phyloP scores from a whole-genome alignment of 92 coral and sea anemone species.

The Siderastrea siderea region DNA sequence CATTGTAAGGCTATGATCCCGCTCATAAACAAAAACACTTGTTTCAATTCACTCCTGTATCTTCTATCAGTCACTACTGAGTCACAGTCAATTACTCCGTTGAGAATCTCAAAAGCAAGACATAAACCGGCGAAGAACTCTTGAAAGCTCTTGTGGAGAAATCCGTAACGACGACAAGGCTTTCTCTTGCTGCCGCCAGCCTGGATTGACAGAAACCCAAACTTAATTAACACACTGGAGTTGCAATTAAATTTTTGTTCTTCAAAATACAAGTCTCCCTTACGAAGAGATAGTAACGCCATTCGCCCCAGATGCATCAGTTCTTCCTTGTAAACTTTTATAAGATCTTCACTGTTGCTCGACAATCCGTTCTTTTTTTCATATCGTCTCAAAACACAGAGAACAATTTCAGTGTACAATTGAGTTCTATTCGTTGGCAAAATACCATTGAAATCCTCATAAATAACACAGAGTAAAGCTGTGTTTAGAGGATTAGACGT shows the following conservation, averaged over 20 bases:
- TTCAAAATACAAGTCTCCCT: constrained; percentile 9
- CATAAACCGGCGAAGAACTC: constrained; percentile 56
- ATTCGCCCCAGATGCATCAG: constrained; percentile 20
- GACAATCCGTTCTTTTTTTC: background rate
- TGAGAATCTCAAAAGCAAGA: constrained; percentile 2
- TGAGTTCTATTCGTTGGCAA: constrained; percentile 34
- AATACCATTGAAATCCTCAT: constrained; percentile 33
- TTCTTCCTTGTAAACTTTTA: background rate
- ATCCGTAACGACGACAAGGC: constrained; percentile 25
- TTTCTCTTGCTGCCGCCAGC: constrained; percentile 17
- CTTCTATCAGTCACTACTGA: background rate
- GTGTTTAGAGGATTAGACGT: constrained; percentile 52
- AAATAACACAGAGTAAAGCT: constrained; percentile 35
- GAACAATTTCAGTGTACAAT: constrained; percentile 30
- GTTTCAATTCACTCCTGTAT: background rate
- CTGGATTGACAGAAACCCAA: constrained; percentile 37
- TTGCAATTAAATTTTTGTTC: constrained; percentile 7
- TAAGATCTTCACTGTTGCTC: background rate
- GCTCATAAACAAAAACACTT: constrained; percentile 8
- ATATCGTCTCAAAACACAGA: constrained; percentile 42
- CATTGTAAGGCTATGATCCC: background rate
- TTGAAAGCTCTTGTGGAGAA: constrained; percentile 58
- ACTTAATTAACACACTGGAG: background rate
- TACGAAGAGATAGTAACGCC: constrained; percentile 29
- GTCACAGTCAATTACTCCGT: constrained; percentile 6